Evolutionary conservation across 1,140 invertebrate genomes (phyloP).

Genomic region (Zaprionus lachaisei): DNA sequence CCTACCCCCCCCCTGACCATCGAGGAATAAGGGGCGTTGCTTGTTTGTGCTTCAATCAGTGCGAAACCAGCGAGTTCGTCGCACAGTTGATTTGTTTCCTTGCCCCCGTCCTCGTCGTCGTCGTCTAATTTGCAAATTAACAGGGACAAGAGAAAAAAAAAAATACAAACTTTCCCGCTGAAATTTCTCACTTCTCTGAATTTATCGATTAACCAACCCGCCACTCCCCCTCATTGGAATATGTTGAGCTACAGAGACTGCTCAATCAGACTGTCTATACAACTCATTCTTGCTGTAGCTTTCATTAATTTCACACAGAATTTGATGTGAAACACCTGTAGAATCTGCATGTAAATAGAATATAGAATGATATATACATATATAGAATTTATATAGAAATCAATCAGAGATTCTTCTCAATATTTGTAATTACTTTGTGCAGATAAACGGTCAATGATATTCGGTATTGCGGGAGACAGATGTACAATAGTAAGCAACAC

Average conservation of each 20-base stretch:
- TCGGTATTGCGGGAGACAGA: no score
- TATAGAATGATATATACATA: no score
- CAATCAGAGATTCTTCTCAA: no score
- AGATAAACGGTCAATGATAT: no score
- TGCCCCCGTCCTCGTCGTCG: not conserved
- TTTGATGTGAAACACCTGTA: not conserved
- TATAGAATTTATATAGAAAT: no score
- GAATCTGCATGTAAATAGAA: not conserved
- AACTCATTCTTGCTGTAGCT: not conserved
- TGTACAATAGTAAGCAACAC: no score
- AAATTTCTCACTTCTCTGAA: not conserved
- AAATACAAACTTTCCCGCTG: not conserved
- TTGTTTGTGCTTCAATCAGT: slow-evolving; percentile 24
- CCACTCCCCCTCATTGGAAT: not conserved
- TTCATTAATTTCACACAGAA: not conserved
- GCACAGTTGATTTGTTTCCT: slow-evolving; percentile 19
- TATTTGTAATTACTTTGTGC: no score
- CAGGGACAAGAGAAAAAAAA: not conserved
- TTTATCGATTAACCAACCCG: no score
- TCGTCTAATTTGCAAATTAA: slow-evolving; percentile 38
- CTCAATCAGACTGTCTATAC: not conserved
- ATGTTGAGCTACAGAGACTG: not conserved
- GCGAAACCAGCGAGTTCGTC: slow-evolving; percentile 7
- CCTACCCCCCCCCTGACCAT: not conserved
- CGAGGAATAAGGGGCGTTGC: not conserved